Percentiles rank a stretch among this genome's conserved stretches.
Evolutionary conservation across 2,888 invertebrate species (phyloP).

Genomic region (Zele albiditarsus): DNA sequence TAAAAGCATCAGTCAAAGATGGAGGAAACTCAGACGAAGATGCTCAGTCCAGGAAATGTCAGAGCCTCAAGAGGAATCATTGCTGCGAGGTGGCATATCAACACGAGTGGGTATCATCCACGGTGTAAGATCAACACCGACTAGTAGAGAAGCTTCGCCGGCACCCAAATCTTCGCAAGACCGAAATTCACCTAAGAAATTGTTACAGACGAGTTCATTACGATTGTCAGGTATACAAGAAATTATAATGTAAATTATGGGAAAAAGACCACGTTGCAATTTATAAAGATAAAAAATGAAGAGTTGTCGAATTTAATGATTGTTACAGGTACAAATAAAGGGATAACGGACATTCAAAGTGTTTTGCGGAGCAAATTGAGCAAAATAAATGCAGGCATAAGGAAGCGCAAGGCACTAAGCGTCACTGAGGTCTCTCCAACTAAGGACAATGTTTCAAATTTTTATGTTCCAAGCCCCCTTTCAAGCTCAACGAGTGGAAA

Average conservation of each 20-base stretch:
- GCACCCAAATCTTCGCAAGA: conserved; percentile 66
- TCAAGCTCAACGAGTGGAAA: conserved; percentile 63
- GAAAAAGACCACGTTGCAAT: neutral
- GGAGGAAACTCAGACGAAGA: conserved; percentile 82
- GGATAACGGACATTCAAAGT: conserved; percentile 79
- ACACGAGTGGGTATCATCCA: conserved; percentile 58
- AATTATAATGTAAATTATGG: conserved; percentile 8
- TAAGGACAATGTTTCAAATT: conserved; percentile 71
- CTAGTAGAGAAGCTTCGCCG: conserved; percentile 69
- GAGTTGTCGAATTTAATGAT: neutral
- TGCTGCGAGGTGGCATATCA: conserved; percentile 70
- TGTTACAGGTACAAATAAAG: conserved; percentile 70
- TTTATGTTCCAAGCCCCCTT: conserved; percentile 81
- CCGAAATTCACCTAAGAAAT: conserved; percentile 62
- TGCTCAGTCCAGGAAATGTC: conserved; percentile 76
- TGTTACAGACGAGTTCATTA: conserved; percentile 71
- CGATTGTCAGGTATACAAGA: conserved; percentile 70
- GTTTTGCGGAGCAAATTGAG: conserved; percentile 79
- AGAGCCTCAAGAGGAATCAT: conserved; percentile 74
- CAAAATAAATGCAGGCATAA: conserved; percentile 81
- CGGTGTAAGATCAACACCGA: conserved; percentile 66
- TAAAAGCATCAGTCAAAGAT: conserved; percentile 83
- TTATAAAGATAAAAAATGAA: neutral
- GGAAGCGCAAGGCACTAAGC: conserved; percentile 79
- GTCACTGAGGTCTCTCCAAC: conserved; percentile 79